These are phyloP conservation scores for Drosophila sproati DNA, from an alignment of 1,140 invertebrate genomes.

Conservation along the genomic window DNA sequence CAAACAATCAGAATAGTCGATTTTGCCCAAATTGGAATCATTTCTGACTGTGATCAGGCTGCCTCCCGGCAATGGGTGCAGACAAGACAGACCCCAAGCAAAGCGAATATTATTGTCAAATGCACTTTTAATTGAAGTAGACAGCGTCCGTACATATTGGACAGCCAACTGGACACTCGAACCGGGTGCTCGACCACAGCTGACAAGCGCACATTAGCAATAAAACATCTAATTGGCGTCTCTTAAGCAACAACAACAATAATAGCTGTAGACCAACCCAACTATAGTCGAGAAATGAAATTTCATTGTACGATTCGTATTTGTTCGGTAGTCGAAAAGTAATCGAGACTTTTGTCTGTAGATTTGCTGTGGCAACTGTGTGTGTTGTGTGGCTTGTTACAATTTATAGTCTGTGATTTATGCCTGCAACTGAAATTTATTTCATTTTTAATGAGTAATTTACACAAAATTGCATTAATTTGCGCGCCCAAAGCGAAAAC, in stretches of 20 bases:
- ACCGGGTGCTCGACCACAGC: constrained; percentile 49
- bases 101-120: constrained; percentile 81
- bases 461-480: constrained; percentile 83
- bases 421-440: constrained; percentile 75
- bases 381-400: constrained; percentile 52
- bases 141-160: constrained; percentile 76
- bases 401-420: constrained; percentile 77
- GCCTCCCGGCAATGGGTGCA: constrained; percentile 43
- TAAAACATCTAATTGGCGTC: constrained; percentile 81
- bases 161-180: constrained; percentile 76
- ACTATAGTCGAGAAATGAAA: constrained; percentile 56
- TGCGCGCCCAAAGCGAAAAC: constrained; percentile 61
- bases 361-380: constrained; percentile 58
- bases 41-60: constrained; percentile 31
- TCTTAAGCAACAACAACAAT: constrained; percentile 44
- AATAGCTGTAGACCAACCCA: constrained; percentile 23
- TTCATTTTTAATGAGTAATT: constrained; percentile 82
- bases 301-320: constrained; percentile 61
- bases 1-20: constrained; percentile 15
- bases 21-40: constrained; percentile 42
- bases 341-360: constrained; percentile 77
- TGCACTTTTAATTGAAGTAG: constrained; percentile 81
- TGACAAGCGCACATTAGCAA: constrained; percentile 80
- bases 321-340: constrained; percentile 33
- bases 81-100: constrained; percentile 32